A percentile compares a stretch with the other conserved stretches of the same genome.
Evolutionary conservation across 2,797 vertebrate species (phyloP).

Genomic region (Chaetodon trifasciatus): DNA sequence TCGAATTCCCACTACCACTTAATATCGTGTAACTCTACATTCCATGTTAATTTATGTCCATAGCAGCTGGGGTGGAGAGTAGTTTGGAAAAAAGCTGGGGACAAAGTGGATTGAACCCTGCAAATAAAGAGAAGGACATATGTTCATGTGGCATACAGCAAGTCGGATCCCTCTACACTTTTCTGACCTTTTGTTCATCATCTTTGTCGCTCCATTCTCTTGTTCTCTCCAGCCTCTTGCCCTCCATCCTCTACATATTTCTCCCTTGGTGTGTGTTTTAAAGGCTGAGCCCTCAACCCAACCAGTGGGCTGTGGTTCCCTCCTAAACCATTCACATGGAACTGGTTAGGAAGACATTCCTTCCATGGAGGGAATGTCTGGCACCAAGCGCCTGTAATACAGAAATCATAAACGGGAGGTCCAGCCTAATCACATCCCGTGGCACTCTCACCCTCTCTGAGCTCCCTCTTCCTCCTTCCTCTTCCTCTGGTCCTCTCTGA

Average conservation of each 20-base stretch:
- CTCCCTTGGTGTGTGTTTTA: constrained; percentile 78
- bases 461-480: constrained; percentile 79
- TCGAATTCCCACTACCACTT: constrained; percentile 46
- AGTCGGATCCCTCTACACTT: constrained; percentile 11
- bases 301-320: constrained; percentile 82
- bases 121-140: neutral
- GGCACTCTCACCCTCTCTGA: constrained; percentile 82
- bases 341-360: constrained; percentile 89
- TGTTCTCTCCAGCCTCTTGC: constrained; percentile 62
- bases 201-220: constrained; percentile 37
- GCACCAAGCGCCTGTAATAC: constrained; percentile 83
- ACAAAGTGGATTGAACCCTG: constrained; percentile 11
- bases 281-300: constrained; percentile 78
- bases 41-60: constrained; percentile 45
- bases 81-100: neutral
- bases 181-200: constrained; percentile 55
- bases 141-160: constrained; percentile 4
- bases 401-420: constrained; percentile 88
- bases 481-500: constrained; percentile 71
- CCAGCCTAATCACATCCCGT: constrained; percentile 85
- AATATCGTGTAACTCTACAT: constrained; percentile 49
- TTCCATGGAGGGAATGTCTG: constrained; percentile 89
- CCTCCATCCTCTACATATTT: constrained; percentile 78
- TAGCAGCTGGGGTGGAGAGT: constrained; percentile 35
- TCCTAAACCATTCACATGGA: constrained; percentile 89